Evolutionary conservation across 2,888 invertebrate genomes (phyloP), one percentile per base, ranked within the genome.

Genomic region (Dermolepida albohirtum): DNA sequence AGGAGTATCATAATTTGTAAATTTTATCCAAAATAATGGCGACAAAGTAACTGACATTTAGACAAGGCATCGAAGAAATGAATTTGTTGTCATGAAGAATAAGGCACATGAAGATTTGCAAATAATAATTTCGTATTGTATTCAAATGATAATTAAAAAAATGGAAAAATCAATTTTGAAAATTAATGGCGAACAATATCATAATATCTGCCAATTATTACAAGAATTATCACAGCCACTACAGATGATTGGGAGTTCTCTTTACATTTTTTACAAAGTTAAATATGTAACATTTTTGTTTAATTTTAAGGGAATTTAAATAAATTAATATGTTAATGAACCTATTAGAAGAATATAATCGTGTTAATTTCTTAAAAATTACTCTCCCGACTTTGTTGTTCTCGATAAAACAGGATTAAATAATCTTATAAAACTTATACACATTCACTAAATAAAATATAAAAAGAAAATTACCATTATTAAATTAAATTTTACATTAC

Each of bases 191-290:
- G 16, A 62, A 62, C 27, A 16, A 49, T 29, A n/a, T 14, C 8
- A 49, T 11, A 62, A 29, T 49, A 62, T 34, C 29, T 39, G 59
- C 59, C 59, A 62, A 62, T 62, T 16, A 49, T 62, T 62, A 62
- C 59, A 62, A 44, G 47, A 34, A 47, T 50, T 62, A 62, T 62
- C 59, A 62, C 59, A 62, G 59, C 59, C 59, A 62, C 59, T 62
- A 62, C 59, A 62, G 59, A 62, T 62, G 59, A 62, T 62, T 62
- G 43, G n/a, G 29, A 12, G 34, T 49, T 49, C 16, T 22, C 16
- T 49, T 22, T 22, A 22, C 2, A 34, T 5, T 34, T 34, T 34
- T 34, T 34, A 34, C 2, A 10, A 8, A 34, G 34, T 34, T 34
- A 34, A 34, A 34, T 34, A 34, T 6, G 10, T 5, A 34, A 34